These are phyloP conservation scores for Gryllus bimaculatus DNA, from an alignment of 1,140 invertebrate genomes.

Conservation along the genomic window DNA sequence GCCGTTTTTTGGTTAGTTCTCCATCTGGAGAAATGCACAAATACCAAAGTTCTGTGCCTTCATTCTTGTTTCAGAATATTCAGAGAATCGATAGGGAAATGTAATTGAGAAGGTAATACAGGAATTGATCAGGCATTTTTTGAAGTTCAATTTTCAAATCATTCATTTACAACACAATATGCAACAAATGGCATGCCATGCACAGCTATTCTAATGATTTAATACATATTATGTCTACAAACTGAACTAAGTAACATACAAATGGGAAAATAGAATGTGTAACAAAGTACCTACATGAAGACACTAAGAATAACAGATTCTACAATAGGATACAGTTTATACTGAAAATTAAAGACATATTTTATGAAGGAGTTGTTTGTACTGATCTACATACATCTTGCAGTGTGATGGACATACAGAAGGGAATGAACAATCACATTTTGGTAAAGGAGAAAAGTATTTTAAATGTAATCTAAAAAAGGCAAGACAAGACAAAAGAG, in stretches of 20 bases:
- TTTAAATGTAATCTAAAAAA: neutral
- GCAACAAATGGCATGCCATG: slow-evolving; percentile 3
- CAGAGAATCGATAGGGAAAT: neutral
- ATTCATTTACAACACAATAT: neutral
- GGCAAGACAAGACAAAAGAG: neutral
- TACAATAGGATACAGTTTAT: too few species aligned
- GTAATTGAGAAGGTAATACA: neutral
- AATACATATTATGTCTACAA: neutral
- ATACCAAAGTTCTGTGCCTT: neutral
- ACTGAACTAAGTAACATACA: neutral
- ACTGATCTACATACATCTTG: neutral
- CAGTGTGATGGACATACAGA: neutral
- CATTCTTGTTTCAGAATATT: neutral
- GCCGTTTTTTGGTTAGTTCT: neutral
- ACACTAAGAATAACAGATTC: too few species aligned
- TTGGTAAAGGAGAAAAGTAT: neutral
- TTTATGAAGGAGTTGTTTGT: too few species aligned
- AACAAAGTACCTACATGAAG: neutral
- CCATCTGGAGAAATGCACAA: neutral
- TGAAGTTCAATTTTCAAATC: neutral
- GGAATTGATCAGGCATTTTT: neutral
- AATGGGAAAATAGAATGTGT: neutral
- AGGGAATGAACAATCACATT: neutral
- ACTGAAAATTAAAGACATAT: too few species aligned
- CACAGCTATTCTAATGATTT: neutral